Base-by-base conservation (phyloP, 2,888 invertebrate species). In the Drosophila pseudotakahashii region DNA sequence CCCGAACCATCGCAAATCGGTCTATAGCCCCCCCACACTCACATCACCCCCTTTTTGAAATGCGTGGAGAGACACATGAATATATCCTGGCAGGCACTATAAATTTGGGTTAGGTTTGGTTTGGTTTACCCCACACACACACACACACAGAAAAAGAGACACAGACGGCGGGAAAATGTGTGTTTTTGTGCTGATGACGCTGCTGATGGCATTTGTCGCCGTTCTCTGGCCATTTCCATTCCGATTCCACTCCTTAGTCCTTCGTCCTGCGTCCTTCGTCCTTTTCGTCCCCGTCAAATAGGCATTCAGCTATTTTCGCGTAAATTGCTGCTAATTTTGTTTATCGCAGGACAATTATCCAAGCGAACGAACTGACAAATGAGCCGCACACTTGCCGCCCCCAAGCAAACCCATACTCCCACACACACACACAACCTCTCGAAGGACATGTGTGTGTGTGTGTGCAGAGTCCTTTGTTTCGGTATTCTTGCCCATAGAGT, bases 311-410 rank as follows among this genome's bases (percentile, higher is more conserved):
- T 60, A 84, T 78, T 82, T 84, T 78, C 90, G 90, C 90, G 90
- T 85, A 90, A 91, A 89, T 90, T 89, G 89, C 89, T 90, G 89
- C 90, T 91, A 91, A 91, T 91, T 91, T 90, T 86, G 89, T 90
- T 91, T 90, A 91, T 91, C 90, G 89, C 89, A 89, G 85, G 84
- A 88, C 91, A 91, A 91, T 91, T 91, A 91, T 91, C 91, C 91
- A 91, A 90, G 88, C 88, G 91, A 91, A 91, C 88, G 89, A 83
- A 82, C 91, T 90, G 91, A 90, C 91, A 91, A 91, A 91, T 91
- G 91, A 90, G 89, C 88, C 88, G 76, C 79, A 79, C 74, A 70
- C 55, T 73, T 73, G 73, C 63, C 51, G 50, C 44, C 34, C 48
- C 62, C 47, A 51, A 44, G 47, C 30, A 45, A 51, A 68, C 19